phyloP scores from a whole-genome alignment of 37 sponge, comb jelly and placozoan species.

The Tethya wilhelma region DNA sequence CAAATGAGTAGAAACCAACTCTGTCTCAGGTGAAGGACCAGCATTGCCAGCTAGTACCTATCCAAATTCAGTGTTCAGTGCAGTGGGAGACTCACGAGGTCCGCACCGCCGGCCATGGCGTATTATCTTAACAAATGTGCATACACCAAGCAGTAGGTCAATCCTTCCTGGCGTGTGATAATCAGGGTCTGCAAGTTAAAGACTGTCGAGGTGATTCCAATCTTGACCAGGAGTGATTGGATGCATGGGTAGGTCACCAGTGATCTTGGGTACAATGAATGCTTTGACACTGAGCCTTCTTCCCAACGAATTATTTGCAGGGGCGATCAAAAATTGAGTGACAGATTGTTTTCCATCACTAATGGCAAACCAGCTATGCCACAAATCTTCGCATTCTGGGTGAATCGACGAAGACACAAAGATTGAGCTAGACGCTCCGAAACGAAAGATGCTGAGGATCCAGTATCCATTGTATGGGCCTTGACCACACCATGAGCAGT shows the following conservation, averaged over 20 bases:
- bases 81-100: conserved; percentile 23
- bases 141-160: conserved; percentile 23
- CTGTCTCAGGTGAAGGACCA: neutral
- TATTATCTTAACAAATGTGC: conserved; percentile 13
- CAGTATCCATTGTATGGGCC: conserved; percentile 38
- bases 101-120: conserved; percentile 35
- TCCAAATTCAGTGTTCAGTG: conserved; percentile 40
- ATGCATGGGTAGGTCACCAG: conserved; percentile 29
- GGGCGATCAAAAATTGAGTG: conserved; percentile 12
- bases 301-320: conserved; percentile 1
- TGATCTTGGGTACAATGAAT: conserved; percentile 29
- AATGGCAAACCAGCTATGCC: conserved; percentile 37
- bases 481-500: conserved; percentile 20
- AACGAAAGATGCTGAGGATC: conserved; percentile 51
- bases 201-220: conserved; percentile 27
- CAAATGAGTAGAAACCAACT: conserved; percentile 5
- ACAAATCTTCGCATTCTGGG: conserved; percentile 25
- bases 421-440: conserved; percentile 14
- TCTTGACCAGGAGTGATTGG: neutral
- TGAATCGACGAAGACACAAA: conserved; percentile 7
- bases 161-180: conserved; percentile 24
- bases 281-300: conserved; percentile 20
- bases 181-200: conserved; percentile 31
- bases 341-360: conserved; percentile 23
- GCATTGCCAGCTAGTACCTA: conserved; percentile 37